Evolutionary conservation across 2,797 vertebrate genomes (phyloP), one percentile per base, ranked within the genome.

Genomic region (Enteromius anoplus): DNA sequence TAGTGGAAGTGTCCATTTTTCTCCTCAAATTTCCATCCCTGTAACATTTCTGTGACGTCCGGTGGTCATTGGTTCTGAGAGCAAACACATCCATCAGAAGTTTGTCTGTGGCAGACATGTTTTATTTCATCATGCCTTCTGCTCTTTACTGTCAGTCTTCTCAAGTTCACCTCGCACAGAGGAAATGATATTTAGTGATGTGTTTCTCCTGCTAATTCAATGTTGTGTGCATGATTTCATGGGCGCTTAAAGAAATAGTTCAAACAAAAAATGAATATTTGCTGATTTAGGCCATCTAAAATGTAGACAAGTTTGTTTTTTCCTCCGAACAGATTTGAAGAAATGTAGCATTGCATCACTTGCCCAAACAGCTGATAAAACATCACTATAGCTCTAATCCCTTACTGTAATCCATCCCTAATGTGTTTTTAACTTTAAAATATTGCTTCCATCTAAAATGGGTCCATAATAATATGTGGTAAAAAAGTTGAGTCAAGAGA

Each of bases 101-200:
- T 79, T 75, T 80, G 62, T 69, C 21, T 37, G 66, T 75, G 62
- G 53, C 53, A 69, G 12, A 58, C 34, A 23, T 42, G 55, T 21
- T 45, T 78, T 34, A 66, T 29, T 17, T n/a, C 21, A 21, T 78
- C 19, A 34, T 64, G 75, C 75, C 60, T 78, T 78, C 14, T 29
- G 60, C 76, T 17, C 58, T 78, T 49, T 34, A 47, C n/a, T 34
- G 76, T 37, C 62, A 5, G 45, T 32, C 40, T 49, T 60, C 23
- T 78, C 3, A 66, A 49, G 19, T 78, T 78, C 60, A 32, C 75
- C 40, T 45, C 37, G 62, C 17, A 5, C 3, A 29, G 10, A n/a
- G 55, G 14, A 65, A 78, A 32, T 65, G 0, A 6, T 32, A 7
- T 29, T 60, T 76, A 4, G 60, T 60, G 15, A 76, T 49, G 21